Conservation (phyloP, 1,140 invertebrate species). For the Delia radicum region DNA sequence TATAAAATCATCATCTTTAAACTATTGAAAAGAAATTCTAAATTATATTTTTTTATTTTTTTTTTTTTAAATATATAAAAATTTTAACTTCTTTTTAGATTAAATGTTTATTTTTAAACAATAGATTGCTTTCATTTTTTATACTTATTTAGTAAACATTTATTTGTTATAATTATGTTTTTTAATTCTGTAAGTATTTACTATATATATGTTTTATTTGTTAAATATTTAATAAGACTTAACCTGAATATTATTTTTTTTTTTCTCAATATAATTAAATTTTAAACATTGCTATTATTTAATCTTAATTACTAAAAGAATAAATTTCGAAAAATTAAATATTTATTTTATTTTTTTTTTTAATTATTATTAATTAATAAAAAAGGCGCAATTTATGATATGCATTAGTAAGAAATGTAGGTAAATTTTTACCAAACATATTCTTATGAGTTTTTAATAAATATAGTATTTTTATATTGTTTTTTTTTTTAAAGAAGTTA, state of each 20-base stretch:
- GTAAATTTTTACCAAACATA: neutral
- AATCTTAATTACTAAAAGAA: constrained; percentile 30
- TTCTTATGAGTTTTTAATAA: neutral
- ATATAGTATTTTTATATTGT: neutral
- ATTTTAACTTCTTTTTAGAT: neutral
- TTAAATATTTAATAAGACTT: constrained; percentile 22
- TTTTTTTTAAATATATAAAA: neutral
- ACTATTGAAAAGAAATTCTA: neutral
- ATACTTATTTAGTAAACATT: neutral
- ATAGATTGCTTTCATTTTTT: constrained; percentile 3
- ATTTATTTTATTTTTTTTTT: constrained; percentile 38
- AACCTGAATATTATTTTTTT: neutral
- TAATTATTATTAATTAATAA: constrained; percentile 28
- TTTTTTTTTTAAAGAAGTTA: neutral
- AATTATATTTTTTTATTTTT: neutral
- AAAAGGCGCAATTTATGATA: constrained; percentile 56
- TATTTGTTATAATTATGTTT: neutral
- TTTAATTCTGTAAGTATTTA: constrained; percentile 1
- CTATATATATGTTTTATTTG: neutral
- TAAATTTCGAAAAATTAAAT: constrained; percentile 39
- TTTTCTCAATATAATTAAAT: constrained; percentile 35
- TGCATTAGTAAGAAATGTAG: constrained; percentile 47
- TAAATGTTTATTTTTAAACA: neutral
- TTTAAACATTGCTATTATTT: constrained; percentile 42
- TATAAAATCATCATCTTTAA: neutral